Percentiles rank a stretch among this genome's conserved stretches.
These are phyloP conservation scores for Aphyosemion australe DNA, from an alignment of 2,113 vertebrate genomes.

Conservation along the genomic window DNA sequence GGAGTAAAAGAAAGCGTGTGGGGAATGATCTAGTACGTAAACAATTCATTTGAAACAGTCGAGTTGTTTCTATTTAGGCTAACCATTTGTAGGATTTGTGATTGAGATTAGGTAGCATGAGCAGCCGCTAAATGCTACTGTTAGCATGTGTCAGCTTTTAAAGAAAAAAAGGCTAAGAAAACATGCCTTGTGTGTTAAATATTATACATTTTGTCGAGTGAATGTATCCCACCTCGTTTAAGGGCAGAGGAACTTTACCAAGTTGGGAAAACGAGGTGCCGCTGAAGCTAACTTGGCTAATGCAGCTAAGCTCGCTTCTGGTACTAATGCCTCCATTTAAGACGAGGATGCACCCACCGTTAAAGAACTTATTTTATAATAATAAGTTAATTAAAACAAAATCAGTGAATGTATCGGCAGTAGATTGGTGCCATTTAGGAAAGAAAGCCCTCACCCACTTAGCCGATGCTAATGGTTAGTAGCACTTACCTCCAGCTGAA, in stretches of 20 bases:
- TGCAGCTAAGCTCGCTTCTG: conserved; percentile 57
- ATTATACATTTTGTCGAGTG: accelerated
- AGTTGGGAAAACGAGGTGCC: conserved; percentile 42
- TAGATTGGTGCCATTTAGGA: neutral
- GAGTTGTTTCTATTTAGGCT: neutral
- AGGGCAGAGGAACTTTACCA: neutral
- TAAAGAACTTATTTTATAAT: neutral
- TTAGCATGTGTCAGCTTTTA: neutral
- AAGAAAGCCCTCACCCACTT: conserved; percentile 24
- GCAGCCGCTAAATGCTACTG: conserved; percentile 19
- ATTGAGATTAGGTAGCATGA: conserved; percentile 56
- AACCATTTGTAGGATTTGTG: conserved; percentile 7
- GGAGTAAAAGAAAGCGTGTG: neutral
- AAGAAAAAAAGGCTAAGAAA: neutral
- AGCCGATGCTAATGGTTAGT: conserved; percentile 62
- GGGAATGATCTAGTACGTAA: neutral
- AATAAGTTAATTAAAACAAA: neutral
- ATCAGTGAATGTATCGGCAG: neutral
- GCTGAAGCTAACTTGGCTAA: conserved; percentile 62
- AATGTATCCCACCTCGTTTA: neutral
- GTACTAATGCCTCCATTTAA: conserved; percentile 43
- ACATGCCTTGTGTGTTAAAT: neutral
- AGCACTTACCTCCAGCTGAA: conserved; percentile 76
- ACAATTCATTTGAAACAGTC: neutral
- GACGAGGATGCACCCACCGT: conserved; percentile 1